Base-by-base conservation (phyloP, 1,140 invertebrate species). In the Micrasema minimum region DNA sequence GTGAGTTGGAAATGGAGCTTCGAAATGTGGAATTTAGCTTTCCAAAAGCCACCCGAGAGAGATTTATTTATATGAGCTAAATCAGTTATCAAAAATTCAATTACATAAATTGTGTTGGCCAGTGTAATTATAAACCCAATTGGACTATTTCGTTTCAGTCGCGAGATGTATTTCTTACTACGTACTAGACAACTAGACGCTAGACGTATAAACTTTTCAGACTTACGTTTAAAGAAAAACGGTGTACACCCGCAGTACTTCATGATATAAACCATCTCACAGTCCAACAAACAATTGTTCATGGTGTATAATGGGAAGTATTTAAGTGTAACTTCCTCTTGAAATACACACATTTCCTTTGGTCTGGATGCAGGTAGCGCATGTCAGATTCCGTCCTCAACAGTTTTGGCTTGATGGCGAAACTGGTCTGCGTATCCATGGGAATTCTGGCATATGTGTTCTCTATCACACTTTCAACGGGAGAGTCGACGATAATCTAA, bases 281-380 rank as follows among this genome's bases (percentile, higher is more conserved):
- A 62, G 43, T 84, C 81, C 16, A 79, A 76, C 62, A 83, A 79
- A 45, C 83, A 84, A 45, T 84, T 84, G 18, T 73, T 79, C 20
- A 79, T 79, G 0, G 81, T 82, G 53, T 84, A 84, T 35, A 78
- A 83, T 4, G 79, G 72, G 38, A 79, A 84, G 45, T 78, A 79
- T 12, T 80, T 73, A 10, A 90, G 75, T 4, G 79, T 79, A 57
- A 83, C 85, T 75, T 91, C 89, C 1, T 81, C 79, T 16, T 86
- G 82, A 69, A 89, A 88, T 69, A 85, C 88, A 69, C 88, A 69
- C 89, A 91, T 62, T 86, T 85, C 10, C 89, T 79, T 64, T 83
- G 83, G 7, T 83, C 81, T 1, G 82, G 80, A 1, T 77, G 57
- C 23, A 83, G 55, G 0, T 72, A 57, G 46, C 78, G 73, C 20